Evolutionary conservation across 2,888 invertebrate genomes (phyloP).

Genomic region (Cerceris rybyensis): DNA sequence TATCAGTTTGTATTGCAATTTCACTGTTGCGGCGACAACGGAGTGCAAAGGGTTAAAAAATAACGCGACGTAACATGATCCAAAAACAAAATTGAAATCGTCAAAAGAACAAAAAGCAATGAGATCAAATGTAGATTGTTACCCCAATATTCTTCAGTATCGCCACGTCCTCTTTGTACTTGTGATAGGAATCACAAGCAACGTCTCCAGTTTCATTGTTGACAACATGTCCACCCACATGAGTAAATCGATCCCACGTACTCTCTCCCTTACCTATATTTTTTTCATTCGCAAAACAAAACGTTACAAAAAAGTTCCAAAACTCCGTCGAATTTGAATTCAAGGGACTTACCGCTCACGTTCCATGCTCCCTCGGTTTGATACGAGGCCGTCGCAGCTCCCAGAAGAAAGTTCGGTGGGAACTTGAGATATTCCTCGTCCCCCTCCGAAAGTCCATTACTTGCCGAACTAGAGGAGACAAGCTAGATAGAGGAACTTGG

Average conservation of each 20-base stretch:
- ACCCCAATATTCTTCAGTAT: conserved; percentile 48
- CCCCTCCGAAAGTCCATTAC: conserved; percentile 4
- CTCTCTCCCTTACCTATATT: conserved; percentile 85
- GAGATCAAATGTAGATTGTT: conserved; percentile 86
- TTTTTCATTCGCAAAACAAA: neutral
- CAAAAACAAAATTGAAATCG: too few species aligned
- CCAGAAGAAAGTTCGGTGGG: conserved; percentile 66
- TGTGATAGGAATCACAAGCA: conserved; percentile 81
- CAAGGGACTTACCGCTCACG: conserved; percentile 83
- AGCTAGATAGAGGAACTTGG: conserved; percentile 20
- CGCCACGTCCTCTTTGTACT: conserved; percentile 51
- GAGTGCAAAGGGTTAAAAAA: too few species aligned
- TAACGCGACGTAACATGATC: too few species aligned
- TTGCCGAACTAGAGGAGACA: conserved; percentile 34
- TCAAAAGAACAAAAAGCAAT: conserved; percentile 61
- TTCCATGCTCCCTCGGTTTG: conserved; percentile 87
- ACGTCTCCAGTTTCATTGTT: conserved; percentile 86
- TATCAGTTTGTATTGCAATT: too few species aligned
- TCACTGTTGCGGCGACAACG: too few species aligned
- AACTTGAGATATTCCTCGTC: conserved; percentile 51
- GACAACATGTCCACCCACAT: conserved; percentile 83
- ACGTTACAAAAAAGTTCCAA: conserved; percentile 20
- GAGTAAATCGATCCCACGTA: conserved; percentile 85
- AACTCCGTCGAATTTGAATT: conserved; percentile 27
- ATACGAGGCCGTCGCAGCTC: conserved; percentile 83